phyloP scores from a whole-genome alignment of 2,797 vertebrate genomes.

The Karalla daura region DNA sequence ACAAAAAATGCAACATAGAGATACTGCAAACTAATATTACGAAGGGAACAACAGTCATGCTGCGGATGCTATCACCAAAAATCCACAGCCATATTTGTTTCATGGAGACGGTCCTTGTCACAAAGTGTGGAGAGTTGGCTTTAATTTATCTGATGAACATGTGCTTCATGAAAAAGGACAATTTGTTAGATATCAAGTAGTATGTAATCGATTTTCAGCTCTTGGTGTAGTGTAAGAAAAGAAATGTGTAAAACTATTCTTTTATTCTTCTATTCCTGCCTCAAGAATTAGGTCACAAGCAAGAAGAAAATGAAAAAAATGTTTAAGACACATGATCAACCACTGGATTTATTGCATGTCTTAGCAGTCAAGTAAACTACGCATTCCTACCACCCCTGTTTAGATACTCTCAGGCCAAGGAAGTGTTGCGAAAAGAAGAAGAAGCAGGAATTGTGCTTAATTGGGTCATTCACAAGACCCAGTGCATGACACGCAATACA shows the following conservation, averaged over 20 bases:
- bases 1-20: background rate
- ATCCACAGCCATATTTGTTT: slow-evolving; percentile 1
- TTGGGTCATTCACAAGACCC: slow-evolving; percentile 76
- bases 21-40: background rate
- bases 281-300: slow-evolving; percentile 7
- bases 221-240: background rate
- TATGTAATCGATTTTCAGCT: background rate
- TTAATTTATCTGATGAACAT: background rate
- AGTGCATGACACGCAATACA: slow-evolving; percentile 64
- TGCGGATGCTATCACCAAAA: background rate
- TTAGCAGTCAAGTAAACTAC: slow-evolving; percentile 25
- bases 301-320: slow-evolving; percentile 6
- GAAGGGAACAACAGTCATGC: background rate
- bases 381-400: slow-evolving; percentile 40
- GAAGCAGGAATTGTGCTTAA: slow-evolving; percentile 63
- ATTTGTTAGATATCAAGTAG: background rate
- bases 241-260: background rate
- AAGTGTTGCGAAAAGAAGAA: slow-evolving; percentile 41
- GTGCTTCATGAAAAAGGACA: background rate
- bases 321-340: slow-evolving; percentile 31
- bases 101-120: background rate
- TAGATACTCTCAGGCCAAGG: slow-evolving; percentile 54
- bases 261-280: background rate
- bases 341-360: slow-evolving; percentile 22
- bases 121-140: background rate